Percentiles rank a stretch among this genome's conserved stretches.
phyloP scores from a whole-genome alignment of 2,888 invertebrate genomes.

The Thysanoteuthis rhombus region DNA sequence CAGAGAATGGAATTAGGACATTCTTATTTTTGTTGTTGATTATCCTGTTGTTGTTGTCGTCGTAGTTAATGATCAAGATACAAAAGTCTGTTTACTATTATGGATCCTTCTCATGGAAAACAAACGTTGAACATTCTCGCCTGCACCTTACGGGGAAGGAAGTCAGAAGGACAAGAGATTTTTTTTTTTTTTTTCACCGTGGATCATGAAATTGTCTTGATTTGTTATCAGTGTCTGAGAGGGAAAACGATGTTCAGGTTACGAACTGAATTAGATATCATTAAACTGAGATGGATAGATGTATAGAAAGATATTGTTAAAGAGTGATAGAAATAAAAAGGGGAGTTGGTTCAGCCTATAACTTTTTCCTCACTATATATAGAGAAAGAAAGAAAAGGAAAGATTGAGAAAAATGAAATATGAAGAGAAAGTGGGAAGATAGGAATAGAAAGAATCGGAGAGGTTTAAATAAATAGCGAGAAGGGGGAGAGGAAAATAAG shows the following conservation, averaged over 20 bases:
- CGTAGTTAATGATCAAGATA: neutral
- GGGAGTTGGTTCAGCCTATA: too few relatives aligned
- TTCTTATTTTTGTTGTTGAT: neutral
- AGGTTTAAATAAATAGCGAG: too few relatives aligned
- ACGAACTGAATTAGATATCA: too few relatives aligned
- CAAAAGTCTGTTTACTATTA: neutral
- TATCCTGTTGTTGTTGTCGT: neutral
- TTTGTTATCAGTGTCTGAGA: neutral
- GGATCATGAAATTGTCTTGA: neutral
- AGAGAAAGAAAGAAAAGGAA: too few relatives aligned
- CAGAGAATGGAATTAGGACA: neutral
- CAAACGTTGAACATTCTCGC: neutral
- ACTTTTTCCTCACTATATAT: too few relatives aligned
- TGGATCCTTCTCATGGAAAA: neutral
- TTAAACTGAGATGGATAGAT: too few relatives aligned
- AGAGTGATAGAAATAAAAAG: too few relatives aligned
- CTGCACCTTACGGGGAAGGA: conserved; percentile 12
- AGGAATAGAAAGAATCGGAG: too few relatives aligned
- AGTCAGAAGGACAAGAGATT: neutral
- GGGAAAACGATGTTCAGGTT: neutral
- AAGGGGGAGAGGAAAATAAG: too few relatives aligned
- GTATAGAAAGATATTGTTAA: too few relatives aligned
- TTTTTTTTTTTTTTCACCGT: neutral
- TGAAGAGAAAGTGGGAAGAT: too few relatives aligned
- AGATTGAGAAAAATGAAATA: too few relatives aligned